Percentiles rank a stretch among this genome's conserved stretches.
These are phyloP conservation scores for Columba guinea DNA, from an alignment of 2,797 vertebrate genomes.

Conservation along the genomic window DNA sequence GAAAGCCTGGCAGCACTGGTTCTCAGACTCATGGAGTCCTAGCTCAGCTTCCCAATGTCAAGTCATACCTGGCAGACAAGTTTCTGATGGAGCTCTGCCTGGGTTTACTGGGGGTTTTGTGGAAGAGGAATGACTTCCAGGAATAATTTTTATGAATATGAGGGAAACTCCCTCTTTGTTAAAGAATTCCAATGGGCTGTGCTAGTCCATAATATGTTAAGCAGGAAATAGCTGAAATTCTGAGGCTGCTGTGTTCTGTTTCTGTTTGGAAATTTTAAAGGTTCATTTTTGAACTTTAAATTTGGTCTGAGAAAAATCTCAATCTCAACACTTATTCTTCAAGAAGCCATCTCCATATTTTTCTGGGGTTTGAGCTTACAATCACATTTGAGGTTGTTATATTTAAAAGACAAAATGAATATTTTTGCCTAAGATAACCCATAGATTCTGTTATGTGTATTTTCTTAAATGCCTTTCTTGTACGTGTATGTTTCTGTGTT, in stretches of 20 bases:
- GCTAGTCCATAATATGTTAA: background rate
- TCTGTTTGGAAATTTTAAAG: background rate
- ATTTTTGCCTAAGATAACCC: background rate
- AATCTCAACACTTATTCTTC: background rate
- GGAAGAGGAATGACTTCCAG: background rate
- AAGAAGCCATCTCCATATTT: background rate
- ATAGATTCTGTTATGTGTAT: background rate
- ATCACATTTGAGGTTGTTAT: background rate
- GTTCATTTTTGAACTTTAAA: background rate
- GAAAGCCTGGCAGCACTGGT: background rate
- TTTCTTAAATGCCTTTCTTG: background rate
- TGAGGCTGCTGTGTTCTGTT: background rate
- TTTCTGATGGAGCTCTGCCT: background rate
- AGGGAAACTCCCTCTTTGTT: background rate
- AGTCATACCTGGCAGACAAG: background rate
- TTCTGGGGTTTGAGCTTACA: background rate
- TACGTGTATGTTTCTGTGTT: background rate
- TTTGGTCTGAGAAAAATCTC: background rate
- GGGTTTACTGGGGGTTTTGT: background rate
- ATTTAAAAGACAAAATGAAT: background rate
- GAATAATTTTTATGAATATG: background rate
- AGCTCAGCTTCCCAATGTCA: background rate
- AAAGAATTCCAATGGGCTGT: background rate
- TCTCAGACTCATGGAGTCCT: background rate
- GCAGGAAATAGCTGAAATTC: background rate